Evolutionary conservation across 1,140 invertebrate genomes (phyloP), one percentile per base, ranked within the genome.

Genomic region (Eciton burchellii): DNA sequence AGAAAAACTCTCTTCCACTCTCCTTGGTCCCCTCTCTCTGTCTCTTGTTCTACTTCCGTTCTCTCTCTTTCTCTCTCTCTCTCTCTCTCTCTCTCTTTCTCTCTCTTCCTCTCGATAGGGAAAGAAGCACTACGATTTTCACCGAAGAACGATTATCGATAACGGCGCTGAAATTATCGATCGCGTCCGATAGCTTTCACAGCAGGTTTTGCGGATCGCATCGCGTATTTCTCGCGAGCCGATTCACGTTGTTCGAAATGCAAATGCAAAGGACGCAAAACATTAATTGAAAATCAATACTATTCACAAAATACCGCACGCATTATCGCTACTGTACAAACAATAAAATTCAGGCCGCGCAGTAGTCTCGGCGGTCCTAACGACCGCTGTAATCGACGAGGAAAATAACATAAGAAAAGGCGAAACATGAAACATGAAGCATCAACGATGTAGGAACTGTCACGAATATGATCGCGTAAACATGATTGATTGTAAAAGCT

Each of bases 1-100:
- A 91, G 89, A 91, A 91, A 91, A 91, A 90, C 85, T 89, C 56
- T 52, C 54, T 52, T 21, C 16, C 47, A 57, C 47, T 41, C 56
- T 49, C 47, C 19, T 54, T 73, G 29, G 14, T 59, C n/a, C 56
- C 9, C 29, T 71, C n/a, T 72, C 19, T 81, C 54, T 71, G 45
- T 60, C 19, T 60, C 85, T 89, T 49, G 49, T 47, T 52, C 19
- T 19, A n/a, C n/a, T n/a, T n/a, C n/a, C n/a, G n/a, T 56, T 16
- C 29, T 71, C n/a, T 72, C 19, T 81, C 54, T 71, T 45, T 60
- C 19, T 60, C 85, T 89, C 56, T 52, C 54, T 52, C 19, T 19
- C 35, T 57, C 47, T 47, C 56, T 49, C 47, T 26, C 54, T 73
- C 29, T 35, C 19, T 59, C 66, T 16, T 19, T 81, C n/a, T 72